Evolutionary conservation across 2,888 invertebrate species (phyloP).

Genomic region (Melanotus villosus): DNA sequence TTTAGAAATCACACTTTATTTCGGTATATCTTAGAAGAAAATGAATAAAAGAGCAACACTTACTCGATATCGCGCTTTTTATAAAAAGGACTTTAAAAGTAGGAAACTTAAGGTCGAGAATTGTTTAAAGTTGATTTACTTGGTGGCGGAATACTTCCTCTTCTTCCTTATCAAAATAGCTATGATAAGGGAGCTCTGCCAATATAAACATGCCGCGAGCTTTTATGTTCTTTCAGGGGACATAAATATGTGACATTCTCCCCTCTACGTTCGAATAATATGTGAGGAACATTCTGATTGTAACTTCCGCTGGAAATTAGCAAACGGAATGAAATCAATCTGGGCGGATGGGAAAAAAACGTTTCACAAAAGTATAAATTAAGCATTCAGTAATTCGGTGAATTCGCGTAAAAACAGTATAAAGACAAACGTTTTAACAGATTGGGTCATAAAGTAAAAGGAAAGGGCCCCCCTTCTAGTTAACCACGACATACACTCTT

Average conservation of each 20-base stretch:
- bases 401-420: constrained; percentile 42
- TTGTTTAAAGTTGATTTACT: constrained; percentile 44
- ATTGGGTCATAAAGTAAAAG: constrained; percentile 49
- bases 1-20: constrained; percentile 42
- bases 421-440: constrained; percentile 50
- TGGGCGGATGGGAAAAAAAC: neutral
- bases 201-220: constrained; percentile 55
- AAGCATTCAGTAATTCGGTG: constrained; percentile 40
- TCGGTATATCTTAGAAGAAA: constrained; percentile 34
- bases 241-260: constrained; percentile 48
- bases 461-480: too few species aligned
- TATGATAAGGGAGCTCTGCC: constrained; percentile 54
- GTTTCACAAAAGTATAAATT: constrained; percentile 39
- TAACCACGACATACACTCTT: constrained; percentile 32
- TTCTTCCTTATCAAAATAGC: constrained; percentile 56
- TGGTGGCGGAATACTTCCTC: constrained; percentile 34
- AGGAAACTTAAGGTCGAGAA: constrained; percentile 33
- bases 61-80: neutral
- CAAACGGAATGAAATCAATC: constrained; percentile 17
- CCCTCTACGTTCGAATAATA: constrained; percentile 24
- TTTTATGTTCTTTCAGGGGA: constrained; percentile 49
- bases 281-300: constrained; percentile 6
- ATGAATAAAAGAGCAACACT: constrained; percentile 39
- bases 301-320: too few species aligned
- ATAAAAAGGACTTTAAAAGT: constrained; percentile 6